Evolutionary conservation across 35 echinoderm and acorn worm genomes (phyloP).

Genomic region (Apostichopus parvimensis): DNA sequence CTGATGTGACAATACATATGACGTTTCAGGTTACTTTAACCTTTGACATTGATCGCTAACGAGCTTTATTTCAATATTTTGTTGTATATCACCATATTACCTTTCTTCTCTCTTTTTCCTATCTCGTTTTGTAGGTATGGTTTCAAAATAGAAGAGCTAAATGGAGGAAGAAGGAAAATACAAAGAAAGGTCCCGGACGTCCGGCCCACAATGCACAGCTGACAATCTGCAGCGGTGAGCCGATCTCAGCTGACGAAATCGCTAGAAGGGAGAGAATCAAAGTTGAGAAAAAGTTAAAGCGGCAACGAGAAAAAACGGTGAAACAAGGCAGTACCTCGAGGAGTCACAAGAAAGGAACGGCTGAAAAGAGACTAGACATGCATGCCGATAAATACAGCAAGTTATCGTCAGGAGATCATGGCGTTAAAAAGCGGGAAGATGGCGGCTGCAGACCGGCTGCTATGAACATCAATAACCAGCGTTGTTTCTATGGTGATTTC

Average conservation of each 20-base stretch:
- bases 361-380: constrained; percentile 13
- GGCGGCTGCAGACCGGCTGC: constrained; percentile 18
- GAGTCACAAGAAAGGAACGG: constrained; percentile 24
- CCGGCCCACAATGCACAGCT: constrained; percentile 97
- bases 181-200: constrained; percentile 89
- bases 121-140: constrained; percentile 40
- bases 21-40: no score
- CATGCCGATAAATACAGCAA: constrained; percentile 30
- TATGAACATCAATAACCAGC: constrained; percentile 36
- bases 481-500: constrained; percentile 49
- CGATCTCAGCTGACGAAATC: constrained; percentile 89
- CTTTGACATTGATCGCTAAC: no score
- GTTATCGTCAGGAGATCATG: background rate
- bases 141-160: constrained; percentile 98
- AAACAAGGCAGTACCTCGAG: background rate
- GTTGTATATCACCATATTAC: no score
- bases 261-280: constrained; percentile 71
- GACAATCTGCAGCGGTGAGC: constrained; percentile 88
- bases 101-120: no score
- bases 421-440: constrained; percentile 18
- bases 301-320: constrained; percentile 76
- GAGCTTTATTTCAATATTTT: no score
- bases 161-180: constrained; percentile 97
- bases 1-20: no score
- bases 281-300: constrained; percentile 81